Evolutionary conservation across 2,888 invertebrate genomes (phyloP).

Genomic region (Gortyna flavago): DNA sequence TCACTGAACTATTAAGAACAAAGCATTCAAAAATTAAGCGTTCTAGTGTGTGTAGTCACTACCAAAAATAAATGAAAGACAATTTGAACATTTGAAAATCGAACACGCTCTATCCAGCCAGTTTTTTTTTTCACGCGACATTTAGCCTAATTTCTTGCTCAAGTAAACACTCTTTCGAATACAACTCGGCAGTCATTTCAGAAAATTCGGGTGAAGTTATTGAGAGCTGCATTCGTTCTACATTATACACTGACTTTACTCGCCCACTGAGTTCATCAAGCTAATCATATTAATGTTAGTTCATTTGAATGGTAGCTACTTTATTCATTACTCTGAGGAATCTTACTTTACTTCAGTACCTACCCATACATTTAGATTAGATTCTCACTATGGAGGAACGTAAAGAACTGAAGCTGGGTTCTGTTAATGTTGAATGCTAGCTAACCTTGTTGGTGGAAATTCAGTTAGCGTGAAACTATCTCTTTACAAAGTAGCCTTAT

Average conservation of each 20-base stretch:
- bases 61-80: background rate
- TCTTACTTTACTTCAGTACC: background rate
- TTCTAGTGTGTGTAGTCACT: no score
- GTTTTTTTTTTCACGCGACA: background rate
- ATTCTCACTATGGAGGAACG: background rate
- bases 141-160: background rate
- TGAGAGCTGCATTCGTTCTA: background rate
- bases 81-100: background rate
- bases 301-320: background rate
- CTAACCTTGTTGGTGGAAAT: background rate
- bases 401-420: background rate
- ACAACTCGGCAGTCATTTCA: background rate
- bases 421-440: background rate
- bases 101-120: slow-evolving; percentile 9
- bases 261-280: background rate
- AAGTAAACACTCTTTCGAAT: background rate
- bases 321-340: slow-evolving; percentile 6
- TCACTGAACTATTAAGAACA: background rate
- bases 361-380: background rate
- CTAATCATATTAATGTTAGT: background rate
- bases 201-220: background rate
- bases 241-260: background rate
- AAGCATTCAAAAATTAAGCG: background rate
- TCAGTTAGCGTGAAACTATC: slow-evolving; percentile 12
- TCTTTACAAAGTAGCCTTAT: slow-evolving; percentile 1